Percentiles rank a stretch among this genome's conserved stretches.
Evolutionary conservation across 2,797 vertebrate genomes (phyloP).

Genomic region (Chiloscyllium punctatum): DNA sequence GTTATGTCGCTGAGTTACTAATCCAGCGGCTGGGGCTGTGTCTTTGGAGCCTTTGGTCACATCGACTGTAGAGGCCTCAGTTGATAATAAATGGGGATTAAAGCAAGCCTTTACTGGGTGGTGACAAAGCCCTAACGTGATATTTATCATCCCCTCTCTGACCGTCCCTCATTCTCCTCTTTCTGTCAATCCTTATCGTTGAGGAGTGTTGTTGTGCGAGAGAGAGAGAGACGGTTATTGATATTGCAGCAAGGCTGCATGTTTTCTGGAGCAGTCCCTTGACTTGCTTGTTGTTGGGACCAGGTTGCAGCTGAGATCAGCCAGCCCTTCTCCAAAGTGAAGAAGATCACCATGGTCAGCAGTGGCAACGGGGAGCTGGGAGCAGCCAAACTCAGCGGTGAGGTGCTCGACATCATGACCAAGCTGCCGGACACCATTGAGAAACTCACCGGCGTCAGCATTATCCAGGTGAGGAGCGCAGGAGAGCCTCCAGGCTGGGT

Average conservation of each 20-base stretch:
- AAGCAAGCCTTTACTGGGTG: too few species aligned
- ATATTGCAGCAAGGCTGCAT: neutral
- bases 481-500: too few species aligned
- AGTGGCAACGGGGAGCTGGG: slow-evolving; percentile 75
- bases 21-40: too few species aligned
- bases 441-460: slow-evolving; percentile 77
- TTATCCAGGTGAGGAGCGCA: slow-evolving; percentile 66
- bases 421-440: slow-evolving; percentile 68
- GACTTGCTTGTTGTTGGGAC: neutral
- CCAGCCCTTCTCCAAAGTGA: slow-evolving; percentile 62
- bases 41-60: too few species aligned
- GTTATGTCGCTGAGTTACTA: too few species aligned
- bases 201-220: neutral
- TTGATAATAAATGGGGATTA: too few species aligned
- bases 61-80: too few species aligned
- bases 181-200: neutral
- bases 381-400: slow-evolving; percentile 73
- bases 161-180: neutral
- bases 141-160: too few species aligned
- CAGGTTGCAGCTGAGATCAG: slow-evolving; percentile 86
- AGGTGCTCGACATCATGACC: slow-evolving; percentile 81
- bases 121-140: too few species aligned
- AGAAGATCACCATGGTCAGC: slow-evolving; percentile 83
- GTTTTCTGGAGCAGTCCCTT: neutral
- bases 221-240: neutral